Evolutionary conservation across 1,140 invertebrate genomes (phyloP), one percentile per base, ranked within the genome.

Genomic region (Brachionus rubens): DNA sequence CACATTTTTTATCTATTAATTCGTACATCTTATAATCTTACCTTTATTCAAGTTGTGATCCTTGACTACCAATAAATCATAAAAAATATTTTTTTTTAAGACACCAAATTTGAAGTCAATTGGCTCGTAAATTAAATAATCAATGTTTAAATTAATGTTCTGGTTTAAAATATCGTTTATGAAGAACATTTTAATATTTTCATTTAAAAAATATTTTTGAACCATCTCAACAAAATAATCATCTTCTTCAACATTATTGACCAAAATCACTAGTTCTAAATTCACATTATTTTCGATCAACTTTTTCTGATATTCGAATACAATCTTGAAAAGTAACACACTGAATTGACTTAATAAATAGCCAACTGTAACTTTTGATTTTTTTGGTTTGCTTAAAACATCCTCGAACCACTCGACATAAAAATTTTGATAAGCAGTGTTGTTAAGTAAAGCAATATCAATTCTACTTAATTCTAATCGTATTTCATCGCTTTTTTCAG

Each of bases 401-500:
- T 65, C 9, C 24, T 65, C 59, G 19, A 65, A 65, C 59, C 59
- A 65, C 43, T 65, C 40, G 16, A 43, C 12, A 43, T 65, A 65
- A 65, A 65, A 65, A 43, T 65, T 65, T 65, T 65, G 59, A 65
- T 65, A 65, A 24, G 19, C n/a, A 14, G 24, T 41, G 6, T 65
- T 65, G 26, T 65, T 65, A 1, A 65, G 19, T 21, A 65, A 28
- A 24, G 59, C 59, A 0, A 65, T 46, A 5, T 65, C 36, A 43
- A 65, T 26, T 43, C 59, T 16, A 24, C 40, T 24, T 24, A 65
- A 28, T 43, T 41, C 36, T 65, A 65, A 19, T 43, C 24, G 19
- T n/a, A 65, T 43, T 19, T 19, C 30, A 16, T 59, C 30, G 9
- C 36, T 59, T 59, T 59, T 65, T 21, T 19, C 14, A 10, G n/a